A percentile compares a stretch with the other conserved stretches of the same genome.
Conservation (phyloP, 64 coral and sea anemone genomes). For the Stichodactyla mertensii region DNA sequence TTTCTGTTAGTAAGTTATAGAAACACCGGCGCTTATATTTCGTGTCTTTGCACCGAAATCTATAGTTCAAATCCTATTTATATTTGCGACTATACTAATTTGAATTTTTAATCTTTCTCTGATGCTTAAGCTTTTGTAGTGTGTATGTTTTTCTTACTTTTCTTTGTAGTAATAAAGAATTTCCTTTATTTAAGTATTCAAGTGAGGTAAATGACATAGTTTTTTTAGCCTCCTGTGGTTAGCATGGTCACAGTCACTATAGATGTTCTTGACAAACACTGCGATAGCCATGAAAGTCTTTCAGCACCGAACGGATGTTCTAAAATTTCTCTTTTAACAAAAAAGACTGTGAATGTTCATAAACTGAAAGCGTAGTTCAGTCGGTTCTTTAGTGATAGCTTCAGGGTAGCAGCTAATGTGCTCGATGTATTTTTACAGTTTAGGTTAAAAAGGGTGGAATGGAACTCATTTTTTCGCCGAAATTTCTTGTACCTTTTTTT, state of each 20-base stretch:
- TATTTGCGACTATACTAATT: background rate
- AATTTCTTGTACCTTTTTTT: background rate
- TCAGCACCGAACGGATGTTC: background rate
- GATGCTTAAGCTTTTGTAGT: background rate
- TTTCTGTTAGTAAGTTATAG: too few species aligned
- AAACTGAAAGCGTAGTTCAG: background rate
- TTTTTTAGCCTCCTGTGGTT: background rate
- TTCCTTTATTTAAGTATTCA: background rate
- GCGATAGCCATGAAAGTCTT: background rate
- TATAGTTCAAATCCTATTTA: background rate
- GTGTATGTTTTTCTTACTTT: too few species aligned
- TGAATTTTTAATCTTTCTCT: background rate
- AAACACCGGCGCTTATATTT: background rate
- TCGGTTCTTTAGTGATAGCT: background rate
- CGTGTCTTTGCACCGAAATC: background rate
- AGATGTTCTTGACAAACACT: background rate
- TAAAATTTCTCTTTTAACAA: background rate
- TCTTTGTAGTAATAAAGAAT: background rate
- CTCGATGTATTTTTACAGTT: background rate
- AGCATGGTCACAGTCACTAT: background rate
- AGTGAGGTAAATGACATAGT: too few species aligned
- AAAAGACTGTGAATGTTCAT: background rate
- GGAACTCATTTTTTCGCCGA: background rate
- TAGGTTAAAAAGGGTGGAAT: background rate
- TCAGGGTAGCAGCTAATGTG: background rate